Base-by-base conservation (phyloP, 2,797 vertebrate species). In the Catostomus latipinnis region DNA sequence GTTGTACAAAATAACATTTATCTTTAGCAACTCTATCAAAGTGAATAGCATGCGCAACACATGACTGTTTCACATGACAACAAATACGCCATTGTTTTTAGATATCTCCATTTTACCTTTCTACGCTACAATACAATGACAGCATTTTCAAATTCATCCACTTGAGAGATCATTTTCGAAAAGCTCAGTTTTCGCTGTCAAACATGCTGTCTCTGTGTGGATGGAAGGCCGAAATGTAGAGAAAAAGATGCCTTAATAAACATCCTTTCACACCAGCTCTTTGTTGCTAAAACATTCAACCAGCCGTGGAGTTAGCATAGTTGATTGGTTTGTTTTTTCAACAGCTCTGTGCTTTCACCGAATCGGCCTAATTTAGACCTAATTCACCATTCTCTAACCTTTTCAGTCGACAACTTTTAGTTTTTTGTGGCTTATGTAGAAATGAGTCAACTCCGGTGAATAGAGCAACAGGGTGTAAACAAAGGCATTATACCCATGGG, bases 401-500 rank as follows among this genome's bases (percentile, higher is more conserved):
- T 83, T 80, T 65, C 67, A 60, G 66, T 70, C 18, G 66, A 60
- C 57, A 14, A 60, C 69, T 70, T 79, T 74, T 76, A 73, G 68
- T 71, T 85, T 79, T 80, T 85, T 66, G 14, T 76, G 66, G 48
- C 56, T 60, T 65, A 68, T 60, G 71, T 70, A 43, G 58, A 61
- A 85, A 68, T 81, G 67, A 78, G 71, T 81, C 84, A 79, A 63
- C 67, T 43, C 57, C 60, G 65, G 73, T 70, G 78, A 81, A 81
- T 83, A 43, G 58, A 71, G 48, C 68, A 65, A 60, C 58, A 1
- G 56, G 76, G 58, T 71, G 68, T 63, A 65, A 71, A 78, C 76
- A 71, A 71, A 68, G 48, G 11, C 12, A 8, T 56, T 48, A 14
- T 65, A 78, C 68, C 76, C 76, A 14, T 71, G 68, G 68, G 60